These are phyloP conservation scores for Agrotis exclamationis DNA, from an alignment of 2,888 invertebrate genomes.

Conservation along the genomic window DNA sequence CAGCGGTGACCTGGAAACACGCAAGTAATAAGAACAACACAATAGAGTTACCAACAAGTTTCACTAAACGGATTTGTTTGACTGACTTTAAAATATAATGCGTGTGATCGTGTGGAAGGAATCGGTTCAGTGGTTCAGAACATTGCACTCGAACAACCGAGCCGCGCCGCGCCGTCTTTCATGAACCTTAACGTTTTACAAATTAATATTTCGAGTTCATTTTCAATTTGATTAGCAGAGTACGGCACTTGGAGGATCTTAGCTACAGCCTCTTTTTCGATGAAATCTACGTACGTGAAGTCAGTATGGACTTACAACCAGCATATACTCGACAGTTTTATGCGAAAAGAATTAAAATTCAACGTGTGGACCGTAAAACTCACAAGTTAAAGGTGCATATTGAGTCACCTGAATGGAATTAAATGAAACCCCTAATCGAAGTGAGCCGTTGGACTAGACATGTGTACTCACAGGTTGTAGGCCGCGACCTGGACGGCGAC, in stretches of 20 bases:
- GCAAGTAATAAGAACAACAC: neutral
- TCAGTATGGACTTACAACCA: too few species aligned
- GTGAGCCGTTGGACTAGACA: neutral
- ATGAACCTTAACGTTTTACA: slow-evolving; percentile 4
- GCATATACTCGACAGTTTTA: too few species aligned
- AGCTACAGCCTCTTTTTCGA: neutral
- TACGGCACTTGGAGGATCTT: neutral
- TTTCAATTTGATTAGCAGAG: neutral
- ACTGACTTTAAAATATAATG: slow-evolving; percentile 26
- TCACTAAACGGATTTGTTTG: slow-evolving; percentile 13
- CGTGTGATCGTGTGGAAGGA: slow-evolving; percentile 45
- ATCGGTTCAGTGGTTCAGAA: slow-evolving; percentile 49
- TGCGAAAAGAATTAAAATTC: too few species aligned
- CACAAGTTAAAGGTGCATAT: too few species aligned
- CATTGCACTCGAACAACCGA: slow-evolving; percentile 14
- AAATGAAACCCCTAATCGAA: neutral
- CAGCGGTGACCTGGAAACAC: slow-evolving; percentile 79
- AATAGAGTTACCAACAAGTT: slow-evolving; percentile 7
- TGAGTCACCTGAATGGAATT: too few species aligned
- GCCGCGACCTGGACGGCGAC: slow-evolving; percentile 93
- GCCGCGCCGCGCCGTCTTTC: slow-evolving; percentile 5
- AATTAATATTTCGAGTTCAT: slow-evolving; percentile 18
- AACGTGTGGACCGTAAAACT: too few species aligned
- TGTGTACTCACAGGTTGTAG: slow-evolving; percentile 91
- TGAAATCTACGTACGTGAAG: neutral